These are phyloP conservation scores for Ctenoplectra terminalis DNA, from an alignment of 1,140 invertebrate genomes.

Conservation along the genomic window DNA sequence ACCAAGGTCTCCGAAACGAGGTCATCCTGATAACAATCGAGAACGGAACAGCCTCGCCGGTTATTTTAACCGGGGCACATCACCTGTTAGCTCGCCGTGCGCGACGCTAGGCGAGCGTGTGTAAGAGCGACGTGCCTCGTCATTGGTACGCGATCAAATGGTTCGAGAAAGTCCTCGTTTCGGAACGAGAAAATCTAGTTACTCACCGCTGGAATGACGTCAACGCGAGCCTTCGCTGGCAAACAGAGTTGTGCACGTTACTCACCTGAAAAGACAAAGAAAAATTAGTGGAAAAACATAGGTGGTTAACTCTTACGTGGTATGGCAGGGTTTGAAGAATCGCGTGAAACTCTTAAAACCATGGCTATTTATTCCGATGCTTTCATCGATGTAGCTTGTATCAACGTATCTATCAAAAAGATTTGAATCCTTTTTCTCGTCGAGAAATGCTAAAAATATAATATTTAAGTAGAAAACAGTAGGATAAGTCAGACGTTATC, in stretches of 20 bases:
- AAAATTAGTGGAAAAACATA: background rate
- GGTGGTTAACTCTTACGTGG: no score
- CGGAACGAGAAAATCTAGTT: slow-evolving; percentile 52
- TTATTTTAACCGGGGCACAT: slow-evolving; percentile 14
- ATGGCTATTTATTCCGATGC: no score
- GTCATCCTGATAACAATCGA: slow-evolving; percentile 21
- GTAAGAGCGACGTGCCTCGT: slow-evolving; percentile 11
- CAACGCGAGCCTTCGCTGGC: background rate
- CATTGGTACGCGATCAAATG: slow-evolving; percentile 45
- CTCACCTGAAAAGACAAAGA: slow-evolving; percentile 53
- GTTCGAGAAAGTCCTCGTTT: slow-evolving; percentile 34
- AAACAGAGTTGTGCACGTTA: slow-evolving; percentile 11
- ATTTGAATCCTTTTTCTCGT: no score
- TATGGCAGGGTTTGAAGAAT: no score
- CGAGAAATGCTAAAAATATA: no score
- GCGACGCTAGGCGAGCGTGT: background rate
- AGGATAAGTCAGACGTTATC: no score
- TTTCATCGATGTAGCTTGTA: no score
- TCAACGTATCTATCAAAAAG: no score
- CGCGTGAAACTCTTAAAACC: no score
- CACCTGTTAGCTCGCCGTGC: slow-evolving; percentile 6
- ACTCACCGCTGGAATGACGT: slow-evolving; percentile 55
- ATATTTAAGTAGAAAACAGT: no score
- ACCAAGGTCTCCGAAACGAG: background rate
- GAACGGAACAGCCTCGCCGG: background rate